These are phyloP conservation scores for Karalla daura DNA, from an alignment of 2,797 vertebrate genomes.

Conservation along the genomic window DNA sequence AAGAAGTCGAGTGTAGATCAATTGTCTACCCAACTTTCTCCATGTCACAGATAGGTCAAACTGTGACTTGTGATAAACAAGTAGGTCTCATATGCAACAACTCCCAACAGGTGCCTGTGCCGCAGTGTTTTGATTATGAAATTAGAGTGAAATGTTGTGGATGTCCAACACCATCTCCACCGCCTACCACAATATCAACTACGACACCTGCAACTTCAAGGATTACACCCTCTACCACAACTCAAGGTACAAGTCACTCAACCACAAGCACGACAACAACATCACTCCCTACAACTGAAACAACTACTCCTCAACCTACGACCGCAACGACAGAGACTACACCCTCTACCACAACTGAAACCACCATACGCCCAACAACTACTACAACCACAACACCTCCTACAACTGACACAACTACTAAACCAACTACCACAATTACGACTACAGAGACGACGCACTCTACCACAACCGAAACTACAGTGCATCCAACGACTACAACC, in stretches of 20 bases:
- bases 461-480: no score
- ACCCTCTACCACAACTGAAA: not conserved
- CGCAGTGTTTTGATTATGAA: slow-evolving; percentile 62
- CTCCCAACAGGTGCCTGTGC: not conserved
- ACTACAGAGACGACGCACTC: no score
- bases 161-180: not conserved
- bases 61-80: slow-evolving; percentile 31
- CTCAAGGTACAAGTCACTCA: not conserved
- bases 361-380: no score
- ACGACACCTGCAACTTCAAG: not conserved
- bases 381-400: not conserved
- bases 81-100: slow-evolving; percentile 38
- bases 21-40: slow-evolving; percentile 1
- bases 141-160: slow-evolving; percentile 47
- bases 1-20: slow-evolving; percentile 23
- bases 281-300: not conserved
- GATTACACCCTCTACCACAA: not conserved
- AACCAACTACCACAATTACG: no score
- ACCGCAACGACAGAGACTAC: not conserved
- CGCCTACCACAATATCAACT: not conserved
- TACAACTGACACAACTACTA: not conserved
- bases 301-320: not conserved
- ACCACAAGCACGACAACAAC: not conserved
- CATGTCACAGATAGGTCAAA: slow-evolving; percentile 27
- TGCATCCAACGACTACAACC: no score